Base-by-base conservation (phyloP, 1,140 invertebrate species). In the Brevipalpus yothersi region DNA sequence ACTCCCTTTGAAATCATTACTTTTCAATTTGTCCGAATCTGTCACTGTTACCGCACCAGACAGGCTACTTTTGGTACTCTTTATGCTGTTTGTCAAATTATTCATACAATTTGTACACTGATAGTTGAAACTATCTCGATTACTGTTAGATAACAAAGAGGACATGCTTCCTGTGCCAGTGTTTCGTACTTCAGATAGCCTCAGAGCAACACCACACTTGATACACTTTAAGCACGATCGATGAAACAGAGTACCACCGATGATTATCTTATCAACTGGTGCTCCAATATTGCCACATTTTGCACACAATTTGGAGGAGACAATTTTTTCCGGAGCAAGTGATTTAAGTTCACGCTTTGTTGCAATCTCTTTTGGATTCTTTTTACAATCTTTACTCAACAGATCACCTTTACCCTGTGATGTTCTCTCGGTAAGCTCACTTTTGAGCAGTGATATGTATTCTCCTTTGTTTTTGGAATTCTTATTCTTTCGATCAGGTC, bases 261-360 rank as follows among this genome's bases (percentile, higher is more conserved):
- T 82, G 67, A 77, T 83, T 65, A 87, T 75, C 60, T 83, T 76
- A 70, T 92, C 86, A 79, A 90, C 84, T 15, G 89, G 73, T 68
- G 91, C 91, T 40, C 91, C 87, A 15, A 83, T 75, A 70, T 86
- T 84, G 60, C 79, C 76, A 72, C 87, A 92, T 72, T 88, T 86
- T 70, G 86, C 82, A 69, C 86, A 91, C 15, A 41, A 15, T 39
- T 55, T 55, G 23, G 53, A 10, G 10, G n/a, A 13, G 7, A 41
- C 39, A 8, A 53, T 55, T 19, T 39, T 54, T 47, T 60, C 53
- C 17, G 4, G 12, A 17, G 19, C 5, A 23, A 42, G 23, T 45
- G 49, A 51, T 43, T 11, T 41, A n/a, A n/a, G 12, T 56, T 19
- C n/a, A 40, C n/a, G 13, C 21, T 13, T 17, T 1, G 49, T 19